Percentiles rank a stretch among this genome's conserved stretches.
Evolutionary conservation across 2,888 invertebrate species (phyloP).

Genomic region (Drosophila atripex): DNA sequence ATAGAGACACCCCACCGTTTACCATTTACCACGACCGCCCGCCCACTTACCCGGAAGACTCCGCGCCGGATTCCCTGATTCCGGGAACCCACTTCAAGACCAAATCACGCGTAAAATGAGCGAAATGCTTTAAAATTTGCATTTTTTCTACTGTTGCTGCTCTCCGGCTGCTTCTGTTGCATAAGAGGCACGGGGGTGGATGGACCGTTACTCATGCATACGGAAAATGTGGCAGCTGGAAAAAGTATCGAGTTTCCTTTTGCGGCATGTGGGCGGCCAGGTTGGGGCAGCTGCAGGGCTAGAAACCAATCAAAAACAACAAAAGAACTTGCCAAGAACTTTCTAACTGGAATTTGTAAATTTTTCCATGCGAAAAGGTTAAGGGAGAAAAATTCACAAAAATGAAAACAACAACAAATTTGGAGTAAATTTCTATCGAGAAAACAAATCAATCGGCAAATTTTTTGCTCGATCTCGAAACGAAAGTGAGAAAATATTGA

Average conservation of each 20-base stretch:
- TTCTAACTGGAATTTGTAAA: constrained; percentile 25
- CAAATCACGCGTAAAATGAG: constrained; percentile 45
- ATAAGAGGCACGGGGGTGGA: neutral
- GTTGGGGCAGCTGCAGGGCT: constrained; percentile 44
- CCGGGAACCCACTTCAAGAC: constrained; percentile 35
- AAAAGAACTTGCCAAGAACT: constrained; percentile 39
- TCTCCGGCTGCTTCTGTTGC: neutral
- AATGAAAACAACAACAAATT: constrained; percentile 22
- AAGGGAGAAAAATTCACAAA: neutral
- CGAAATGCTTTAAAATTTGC: constrained; percentile 39
- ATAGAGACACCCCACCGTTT: constrained; percentile 2
- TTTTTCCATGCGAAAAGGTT: constrained; percentile 19
- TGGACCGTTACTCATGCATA: constrained; percentile 40
- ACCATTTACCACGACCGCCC: neutral
- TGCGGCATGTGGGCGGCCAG: neutral
- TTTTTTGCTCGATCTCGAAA: neutral
- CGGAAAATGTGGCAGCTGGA: constrained; percentile 39
- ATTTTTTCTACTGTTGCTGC: constrained; percentile 12
- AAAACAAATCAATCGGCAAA: constrained; percentile 26
- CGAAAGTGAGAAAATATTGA: neutral
- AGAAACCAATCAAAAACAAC: constrained; percentile 47
- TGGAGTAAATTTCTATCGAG: constrained; percentile 3
- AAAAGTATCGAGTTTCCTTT: constrained; percentile 38
- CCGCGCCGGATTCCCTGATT: constrained; percentile 6
- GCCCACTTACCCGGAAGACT: neutral